Evolutionary conservation across 2,797 vertebrate genomes (phyloP).

Genomic region (Myotis planiceps): DNA sequence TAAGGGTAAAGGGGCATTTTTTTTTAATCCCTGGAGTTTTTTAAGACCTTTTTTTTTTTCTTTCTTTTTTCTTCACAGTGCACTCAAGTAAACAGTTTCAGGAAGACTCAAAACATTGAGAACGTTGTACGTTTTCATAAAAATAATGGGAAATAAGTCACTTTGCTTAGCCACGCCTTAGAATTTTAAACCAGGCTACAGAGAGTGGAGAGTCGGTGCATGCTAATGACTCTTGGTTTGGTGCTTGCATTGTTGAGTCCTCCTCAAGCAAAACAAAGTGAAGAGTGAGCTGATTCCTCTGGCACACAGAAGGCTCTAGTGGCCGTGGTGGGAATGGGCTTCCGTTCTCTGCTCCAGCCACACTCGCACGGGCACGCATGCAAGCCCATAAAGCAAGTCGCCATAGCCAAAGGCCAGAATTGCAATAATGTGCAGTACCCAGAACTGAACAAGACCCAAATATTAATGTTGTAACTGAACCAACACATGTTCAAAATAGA

Average conservation of each 20-base stretch:
- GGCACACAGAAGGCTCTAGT: neutral
- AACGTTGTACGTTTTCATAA: slow-evolving; percentile 66
- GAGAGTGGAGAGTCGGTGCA: neutral
- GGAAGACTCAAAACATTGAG: slow-evolving; percentile 77
- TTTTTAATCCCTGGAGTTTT: slow-evolving; percentile 80
- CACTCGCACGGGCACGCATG: neutral
- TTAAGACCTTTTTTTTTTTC: slow-evolving; percentile 33
- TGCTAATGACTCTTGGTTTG: slow-evolving; percentile 5
- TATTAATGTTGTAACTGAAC: neutral
- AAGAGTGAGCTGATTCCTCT: neutral
- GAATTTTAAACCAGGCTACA: neutral
- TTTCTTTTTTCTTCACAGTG: slow-evolving; percentile 75
- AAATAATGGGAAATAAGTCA: slow-evolving; percentile 53
- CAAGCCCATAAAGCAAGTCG: neutral
- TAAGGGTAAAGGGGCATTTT: slow-evolving; percentile 82
- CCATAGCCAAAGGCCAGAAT: neutral
- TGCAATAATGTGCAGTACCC: neutral
- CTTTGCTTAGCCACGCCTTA: slow-evolving; percentile 19
- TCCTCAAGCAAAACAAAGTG: neutral
- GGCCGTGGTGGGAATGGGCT: neutral
- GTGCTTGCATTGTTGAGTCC: neutral
- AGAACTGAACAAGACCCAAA: neutral
- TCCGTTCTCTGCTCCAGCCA: neutral
- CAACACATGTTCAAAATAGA: slow-evolving; percentile 11
- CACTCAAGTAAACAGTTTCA: slow-evolving; percentile 83